Conservation (phyloP, 2,113 vertebrate genomes). For the Micronycteris hirsuta region DNA sequence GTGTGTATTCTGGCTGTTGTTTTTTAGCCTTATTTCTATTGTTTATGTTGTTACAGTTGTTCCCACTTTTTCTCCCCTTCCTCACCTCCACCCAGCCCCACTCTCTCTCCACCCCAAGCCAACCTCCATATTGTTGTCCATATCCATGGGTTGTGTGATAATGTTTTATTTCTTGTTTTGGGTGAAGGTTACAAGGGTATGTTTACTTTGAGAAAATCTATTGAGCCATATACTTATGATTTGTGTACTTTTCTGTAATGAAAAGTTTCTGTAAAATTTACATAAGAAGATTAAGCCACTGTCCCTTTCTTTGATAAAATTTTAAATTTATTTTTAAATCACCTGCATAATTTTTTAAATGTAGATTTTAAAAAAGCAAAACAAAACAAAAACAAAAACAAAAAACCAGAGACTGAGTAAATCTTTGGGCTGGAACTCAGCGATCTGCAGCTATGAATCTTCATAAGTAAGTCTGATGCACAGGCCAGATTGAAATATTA, state of each 20-base stretch:
- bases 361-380: background rate
- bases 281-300: background rate
- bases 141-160: background rate
- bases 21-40: too few relatives aligned
- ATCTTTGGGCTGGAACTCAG: slow-evolving; percentile 4
- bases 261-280: background rate
- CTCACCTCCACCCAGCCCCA: too few relatives aligned
- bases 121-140: too few relatives aligned
- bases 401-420: background rate
- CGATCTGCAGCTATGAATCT: slow-evolving; percentile 7
- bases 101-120: too few relatives aligned
- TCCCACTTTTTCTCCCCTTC: too few relatives aligned
- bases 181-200: background rate
- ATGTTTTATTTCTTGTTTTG: background rate
- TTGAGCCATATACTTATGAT: background rate
- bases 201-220: slow-evolving; percentile 36
- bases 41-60: too few relatives aligned
- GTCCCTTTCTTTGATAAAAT: slow-evolving; percentile 17
- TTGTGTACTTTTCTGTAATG: slow-evolving; percentile 3
- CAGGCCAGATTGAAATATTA: slow-evolving; percentile 16
- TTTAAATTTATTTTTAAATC: slow-evolving; percentile 38
- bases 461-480: slow-evolving; percentile 17
- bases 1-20: too few relatives aligned
- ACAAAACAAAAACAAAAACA: background rate
- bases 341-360: slow-evolving; percentile 15